Percentiles rank a stretch among this genome's conserved stretches.
Conservation (phyloP, 2,888 invertebrate species). For the Drosophila emarginata region DNA sequence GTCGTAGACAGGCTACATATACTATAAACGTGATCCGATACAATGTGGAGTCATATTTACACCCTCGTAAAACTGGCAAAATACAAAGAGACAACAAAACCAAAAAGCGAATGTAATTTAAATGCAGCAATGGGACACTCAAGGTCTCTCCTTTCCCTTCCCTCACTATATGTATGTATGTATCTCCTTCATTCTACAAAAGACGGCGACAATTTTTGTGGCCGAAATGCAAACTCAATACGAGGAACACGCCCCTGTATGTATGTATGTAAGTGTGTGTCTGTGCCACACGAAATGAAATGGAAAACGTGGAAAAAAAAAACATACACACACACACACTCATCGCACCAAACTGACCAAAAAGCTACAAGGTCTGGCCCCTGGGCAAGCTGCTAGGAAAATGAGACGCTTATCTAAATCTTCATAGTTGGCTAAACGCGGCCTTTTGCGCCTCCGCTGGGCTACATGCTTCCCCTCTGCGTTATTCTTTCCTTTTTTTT, state of each 20-base stretch:
- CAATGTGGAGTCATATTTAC: slow-evolving; percentile 31
- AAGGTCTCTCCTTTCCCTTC: slow-evolving; percentile 44
- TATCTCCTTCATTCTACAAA: not conserved
- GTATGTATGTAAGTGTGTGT: not conserved
- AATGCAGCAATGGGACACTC: slow-evolving; percentile 56
- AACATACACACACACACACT: slow-evolving; percentile 26
- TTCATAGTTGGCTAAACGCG: slow-evolving; percentile 83
- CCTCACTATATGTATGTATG: no score
- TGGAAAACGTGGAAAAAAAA: slow-evolving; percentile 60
- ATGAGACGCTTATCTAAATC: slow-evolving; percentile 82
- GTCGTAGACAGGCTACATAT: not conserved
- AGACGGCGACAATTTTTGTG: slow-evolving; percentile 62
- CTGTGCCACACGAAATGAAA: slow-evolving; percentile 61
- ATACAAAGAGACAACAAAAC: not conserved
- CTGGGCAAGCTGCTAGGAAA: slow-evolving; percentile 67
- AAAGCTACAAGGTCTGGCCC: slow-evolving; percentile 30
- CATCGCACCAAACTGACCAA: slow-evolving; percentile 39
- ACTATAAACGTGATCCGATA: no score
- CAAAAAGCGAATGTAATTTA: slow-evolving; percentile 47
- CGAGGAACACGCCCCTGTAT: slow-evolving; percentile 31
- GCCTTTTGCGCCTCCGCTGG: slow-evolving; percentile 76
- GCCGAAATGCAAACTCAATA: slow-evolving; percentile 17
- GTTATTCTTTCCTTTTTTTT: slow-evolving; percentile 40
- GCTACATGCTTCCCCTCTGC: slow-evolving; percentile 35
- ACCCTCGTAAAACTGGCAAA: slow-evolving; percentile 51